Conservation (phyloP, 2,797 vertebrate genomes). For the Anas flavirostris region DNA sequence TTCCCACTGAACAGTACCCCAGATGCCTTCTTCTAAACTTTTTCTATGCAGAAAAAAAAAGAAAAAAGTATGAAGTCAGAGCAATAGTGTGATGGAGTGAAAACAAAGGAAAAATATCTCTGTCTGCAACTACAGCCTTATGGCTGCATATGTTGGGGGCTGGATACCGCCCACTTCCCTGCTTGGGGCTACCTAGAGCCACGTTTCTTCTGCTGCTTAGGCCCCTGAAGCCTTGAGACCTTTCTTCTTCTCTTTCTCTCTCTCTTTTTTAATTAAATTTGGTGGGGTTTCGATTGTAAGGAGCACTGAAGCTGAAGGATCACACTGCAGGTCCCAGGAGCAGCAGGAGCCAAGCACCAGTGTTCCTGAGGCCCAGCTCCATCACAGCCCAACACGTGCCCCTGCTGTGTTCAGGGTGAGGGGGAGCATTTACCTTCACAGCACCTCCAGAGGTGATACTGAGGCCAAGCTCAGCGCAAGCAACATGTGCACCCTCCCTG, state of each 20-base stretch:
- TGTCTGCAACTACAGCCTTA: too few relatives aligned
- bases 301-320: not conserved
- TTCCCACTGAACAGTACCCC: not conserved
- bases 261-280: too few relatives aligned
- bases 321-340: not conserved
- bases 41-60: not conserved
- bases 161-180: not conserved
- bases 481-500: too few relatives aligned
- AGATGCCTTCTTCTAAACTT: not conserved
- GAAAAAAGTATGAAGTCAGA: not conserved
- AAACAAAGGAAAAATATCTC: not conserved
- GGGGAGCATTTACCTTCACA: too few relatives aligned
- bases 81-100: not conserved
- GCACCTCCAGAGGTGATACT: not conserved
- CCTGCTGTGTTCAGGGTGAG: not conserved
- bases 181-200: not conserved
- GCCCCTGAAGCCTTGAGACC: not conserved
- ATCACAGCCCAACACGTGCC: not conserved
- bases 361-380: not conserved
- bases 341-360: not conserved
- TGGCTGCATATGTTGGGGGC: rapidly evolving
- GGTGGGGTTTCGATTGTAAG: not conserved
- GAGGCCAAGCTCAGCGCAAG: not conserved
- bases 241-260: too few relatives aligned
- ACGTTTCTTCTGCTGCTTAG: not conserved